A percentile compares a stretch with the other conserved stretches of the same genome.
Evolutionary conservation across 2,888 invertebrate genomes (phyloP).

Genomic region (Ariolimax columbianus): DNA sequence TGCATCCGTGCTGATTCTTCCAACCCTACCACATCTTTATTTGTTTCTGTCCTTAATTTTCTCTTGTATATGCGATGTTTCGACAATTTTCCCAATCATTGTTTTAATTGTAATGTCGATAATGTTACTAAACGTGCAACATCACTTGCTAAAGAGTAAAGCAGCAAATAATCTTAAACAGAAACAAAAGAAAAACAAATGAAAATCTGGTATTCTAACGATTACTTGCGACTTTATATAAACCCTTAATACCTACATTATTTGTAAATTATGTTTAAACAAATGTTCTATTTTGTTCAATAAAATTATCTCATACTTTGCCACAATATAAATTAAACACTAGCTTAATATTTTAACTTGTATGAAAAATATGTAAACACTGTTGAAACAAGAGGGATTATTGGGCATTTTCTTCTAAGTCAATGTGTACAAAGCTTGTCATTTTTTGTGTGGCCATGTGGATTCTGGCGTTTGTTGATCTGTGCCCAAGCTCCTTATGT

Average conservation of each 20-base stretch:
- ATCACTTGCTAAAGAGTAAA: too few relatives aligned
- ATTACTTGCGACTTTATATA: background rate
- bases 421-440: slow-evolving; percentile 10
- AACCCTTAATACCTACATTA: background rate
- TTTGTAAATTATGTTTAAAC: background rate
- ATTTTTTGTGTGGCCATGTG: background rate
- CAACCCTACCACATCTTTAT: too few relatives aligned
- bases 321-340: background rate
- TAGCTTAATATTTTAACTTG: background rate
- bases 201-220: background rate
- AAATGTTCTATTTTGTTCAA: background rate
- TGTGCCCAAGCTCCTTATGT: background rate
- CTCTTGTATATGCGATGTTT: too few relatives aligned
- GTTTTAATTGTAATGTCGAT: too few relatives aligned
- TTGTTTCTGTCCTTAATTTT: too few relatives aligned
- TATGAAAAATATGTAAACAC: background rate
- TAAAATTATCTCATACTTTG: background rate
- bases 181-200: background rate
- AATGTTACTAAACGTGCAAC: too few relatives aligned
- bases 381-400: slow-evolving; percentile 23
- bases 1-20: too few relatives aligned
- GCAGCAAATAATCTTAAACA: too few relatives aligned
- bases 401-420: background rate
- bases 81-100: too few relatives aligned
- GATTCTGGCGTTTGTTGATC: slow-evolving; percentile 15